phyloP scores from a whole-genome alignment of 2,797 vertebrate genomes.

The Lateolabrax maculatus region DNA sequence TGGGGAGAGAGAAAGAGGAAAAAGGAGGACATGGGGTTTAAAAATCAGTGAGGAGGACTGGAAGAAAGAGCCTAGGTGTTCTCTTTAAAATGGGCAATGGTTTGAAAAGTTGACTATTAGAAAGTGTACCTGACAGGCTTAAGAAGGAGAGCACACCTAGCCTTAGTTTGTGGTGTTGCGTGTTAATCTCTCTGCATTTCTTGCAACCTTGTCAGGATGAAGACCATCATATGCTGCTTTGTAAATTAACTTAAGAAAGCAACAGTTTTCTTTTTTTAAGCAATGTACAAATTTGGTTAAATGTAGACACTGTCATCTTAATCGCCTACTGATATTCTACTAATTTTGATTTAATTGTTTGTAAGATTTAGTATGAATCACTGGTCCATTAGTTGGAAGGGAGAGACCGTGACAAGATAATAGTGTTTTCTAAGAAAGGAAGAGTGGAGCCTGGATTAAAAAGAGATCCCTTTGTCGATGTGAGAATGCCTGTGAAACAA shows the following conservation, averaged over 20 bases:
- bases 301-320: background rate
- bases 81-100: conserved; percentile 78
- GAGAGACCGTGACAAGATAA: conserved; percentile 22
- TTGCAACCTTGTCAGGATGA: background rate
- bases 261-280: background rate
- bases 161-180: conserved; percentile 13
- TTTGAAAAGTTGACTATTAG: conserved; percentile 27
- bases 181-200: conserved; percentile 26
- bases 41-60: conserved; percentile 86
- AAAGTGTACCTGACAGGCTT: conserved; percentile 17
- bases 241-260: background rate
- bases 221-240: conserved; percentile 1
- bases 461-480: conserved; percentile 64
- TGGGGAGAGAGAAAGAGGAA: conserved; percentile 76
- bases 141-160: conserved; percentile 25
- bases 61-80: conserved; percentile 75
- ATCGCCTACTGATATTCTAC: conserved; percentile 7
- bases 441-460: conserved; percentile 63
- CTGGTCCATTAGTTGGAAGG: conserved; percentile 10
- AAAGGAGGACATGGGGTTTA: conserved; percentile 81
- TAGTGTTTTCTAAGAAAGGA: conserved; percentile 46
- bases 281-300: conserved; percentile 18
- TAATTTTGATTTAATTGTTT: conserved; percentile 1
- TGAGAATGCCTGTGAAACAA: conserved; percentile 77
- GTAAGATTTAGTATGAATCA: conserved; percentile 6